Evolutionary conservation across 1,140 invertebrate species (phyloP).

Genomic region (Arctopsyche grandis): DNA sequence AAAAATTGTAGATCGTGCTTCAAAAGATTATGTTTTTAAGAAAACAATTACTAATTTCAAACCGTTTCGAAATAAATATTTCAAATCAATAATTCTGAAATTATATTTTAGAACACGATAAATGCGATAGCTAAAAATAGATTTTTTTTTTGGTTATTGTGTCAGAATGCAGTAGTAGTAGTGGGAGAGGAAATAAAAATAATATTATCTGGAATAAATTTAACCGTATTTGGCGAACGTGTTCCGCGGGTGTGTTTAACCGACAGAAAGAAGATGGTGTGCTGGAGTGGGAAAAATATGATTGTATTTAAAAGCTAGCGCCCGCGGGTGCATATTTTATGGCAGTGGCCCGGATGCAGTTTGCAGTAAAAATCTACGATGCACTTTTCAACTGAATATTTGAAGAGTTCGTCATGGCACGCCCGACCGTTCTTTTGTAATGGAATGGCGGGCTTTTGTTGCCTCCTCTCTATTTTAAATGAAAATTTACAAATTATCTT

Average conservation of each 20-base stretch:
- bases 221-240: background rate
- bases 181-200: too few species aligned
- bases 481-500: slow-evolving; percentile 27
- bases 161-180: too few species aligned
- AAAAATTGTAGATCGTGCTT: too few species aligned
- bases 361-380: slow-evolving; percentile 38
- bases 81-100: too few species aligned
- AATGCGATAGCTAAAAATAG: too few species aligned
- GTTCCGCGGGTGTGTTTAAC: background rate
- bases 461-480: slow-evolving; percentile 22
- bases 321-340: slow-evolving; percentile 35
- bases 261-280: background rate
- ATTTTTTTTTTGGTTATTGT: too few species aligned
- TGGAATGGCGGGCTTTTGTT: slow-evolving; percentile 27
- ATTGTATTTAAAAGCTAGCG: slow-evolving; percentile 30
- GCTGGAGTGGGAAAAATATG: slow-evolving; percentile 33
- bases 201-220: background rate
- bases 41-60: too few species aligned
- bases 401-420: slow-evolving; percentile 45
- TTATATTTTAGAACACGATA: too few species aligned
- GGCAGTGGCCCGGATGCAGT: slow-evolving; percentile 23
- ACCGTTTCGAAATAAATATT: too few species aligned
- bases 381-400: slow-evolving; percentile 44
- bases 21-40: too few species aligned
- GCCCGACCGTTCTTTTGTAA: slow-evolving; percentile 22